phyloP scores from a whole-genome alignment of 2,113 vertebrate genomes.

The Amblyopsis rosae region DNA sequence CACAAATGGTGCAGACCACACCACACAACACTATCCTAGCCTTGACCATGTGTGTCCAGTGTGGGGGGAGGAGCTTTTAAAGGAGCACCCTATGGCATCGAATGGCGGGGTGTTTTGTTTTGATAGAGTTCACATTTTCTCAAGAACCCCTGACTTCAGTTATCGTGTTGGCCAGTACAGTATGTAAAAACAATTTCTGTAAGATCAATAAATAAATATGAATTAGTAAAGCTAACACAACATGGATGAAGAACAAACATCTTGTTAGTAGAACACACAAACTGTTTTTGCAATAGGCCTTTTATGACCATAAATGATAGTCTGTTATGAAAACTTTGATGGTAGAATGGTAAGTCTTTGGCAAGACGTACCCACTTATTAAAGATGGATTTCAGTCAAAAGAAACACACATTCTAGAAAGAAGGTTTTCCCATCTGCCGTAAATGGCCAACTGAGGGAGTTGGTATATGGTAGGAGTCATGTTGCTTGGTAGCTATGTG shows the following conservation, averaged over 20 bases:
- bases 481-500: constrained; percentile 43
- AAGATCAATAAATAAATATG: constrained; percentile 3
- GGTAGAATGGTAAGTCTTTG: constrained; percentile 51
- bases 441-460: constrained; percentile 44
- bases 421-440: constrained; percentile 54
- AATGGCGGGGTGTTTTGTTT: no score
- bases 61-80: no score
- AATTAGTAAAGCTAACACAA: constrained; percentile 26
- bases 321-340: constrained; percentile 65
- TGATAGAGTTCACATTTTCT: no score
- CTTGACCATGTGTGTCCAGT: no score
- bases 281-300: constrained; percentile 28
- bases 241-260: not conserved
- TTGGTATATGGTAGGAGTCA: constrained; percentile 38
- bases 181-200: no score
- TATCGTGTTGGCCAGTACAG: no score
- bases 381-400: constrained; percentile 47
- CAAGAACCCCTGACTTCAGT: no score
- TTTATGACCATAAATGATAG: constrained; percentile 24
- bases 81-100: no score
- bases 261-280: constrained; percentile 12
- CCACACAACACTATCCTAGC: no score
- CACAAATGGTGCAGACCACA: no score
- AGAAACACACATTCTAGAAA: constrained; percentile 44
- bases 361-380: constrained; percentile 58